Percentiles rank a stretch among this genome's conserved stretches.
These are phyloP conservation scores for Allygus modestus DNA, from an alignment of 2,888 invertebrate genomes.

Conservation along the genomic window DNA sequence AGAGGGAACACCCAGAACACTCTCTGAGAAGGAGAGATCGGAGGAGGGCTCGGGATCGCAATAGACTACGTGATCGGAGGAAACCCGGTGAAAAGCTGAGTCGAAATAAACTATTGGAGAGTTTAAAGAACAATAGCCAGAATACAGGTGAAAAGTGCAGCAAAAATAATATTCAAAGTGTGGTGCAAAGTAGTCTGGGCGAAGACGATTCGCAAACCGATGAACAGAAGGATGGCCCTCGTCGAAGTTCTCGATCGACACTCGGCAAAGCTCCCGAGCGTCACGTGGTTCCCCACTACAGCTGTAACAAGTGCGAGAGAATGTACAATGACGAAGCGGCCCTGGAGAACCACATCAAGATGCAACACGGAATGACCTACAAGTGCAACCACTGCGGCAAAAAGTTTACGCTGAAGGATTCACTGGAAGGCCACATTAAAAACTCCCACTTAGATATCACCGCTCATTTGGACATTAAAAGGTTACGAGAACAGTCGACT, in stretches of 20 bases:
- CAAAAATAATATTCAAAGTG: background rate
- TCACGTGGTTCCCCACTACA: conserved; percentile 28
- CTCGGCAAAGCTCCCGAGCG: conserved; percentile 23
- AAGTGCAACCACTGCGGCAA: conserved; percentile 28
- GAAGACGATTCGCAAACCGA: background rate
- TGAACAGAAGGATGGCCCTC: background rate
- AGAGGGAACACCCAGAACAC: background rate
- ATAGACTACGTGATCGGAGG: background rate
- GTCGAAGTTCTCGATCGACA: background rate
- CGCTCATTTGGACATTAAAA: background rate
- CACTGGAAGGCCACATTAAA: conserved; percentile 5
- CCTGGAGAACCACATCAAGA: conserved; percentile 11
- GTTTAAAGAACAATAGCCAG: background rate
- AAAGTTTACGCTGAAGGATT: conserved; percentile 8
- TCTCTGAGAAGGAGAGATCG: background rate
- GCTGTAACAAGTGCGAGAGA: conserved; percentile 25
- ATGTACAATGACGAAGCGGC: conserved; percentile 28
- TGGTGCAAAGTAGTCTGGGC: background rate
- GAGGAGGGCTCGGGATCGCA: background rate
- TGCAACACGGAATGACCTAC: background rate
- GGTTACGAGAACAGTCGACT: background rate
- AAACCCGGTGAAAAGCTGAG: background rate
- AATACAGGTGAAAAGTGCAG: background rate
- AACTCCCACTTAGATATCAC: background rate
- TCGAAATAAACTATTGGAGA: background rate